Evolutionary conservation across 2,797 vertebrate species (phyloP).

Genomic region (Oreortyx pictus): DNA sequence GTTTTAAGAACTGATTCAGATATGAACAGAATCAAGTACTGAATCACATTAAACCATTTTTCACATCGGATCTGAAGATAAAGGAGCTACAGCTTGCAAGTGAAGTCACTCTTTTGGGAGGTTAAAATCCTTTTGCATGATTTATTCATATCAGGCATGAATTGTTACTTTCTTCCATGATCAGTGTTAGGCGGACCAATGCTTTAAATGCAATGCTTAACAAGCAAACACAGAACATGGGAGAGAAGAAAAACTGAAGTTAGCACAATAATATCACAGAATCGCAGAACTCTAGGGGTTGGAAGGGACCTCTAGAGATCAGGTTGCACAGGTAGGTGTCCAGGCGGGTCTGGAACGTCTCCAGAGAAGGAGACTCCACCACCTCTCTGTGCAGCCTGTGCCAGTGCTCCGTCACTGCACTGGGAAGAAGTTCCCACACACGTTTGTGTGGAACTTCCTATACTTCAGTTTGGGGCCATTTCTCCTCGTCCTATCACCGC

Average conservation of each 20-base stretch:
- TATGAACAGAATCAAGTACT: not conserved
- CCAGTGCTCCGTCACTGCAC: too few relatives aligned
- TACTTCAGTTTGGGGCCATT: too few relatives aligned
- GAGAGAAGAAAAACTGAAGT: not conserved
- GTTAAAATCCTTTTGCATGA: not conserved
- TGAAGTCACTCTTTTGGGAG: not conserved
- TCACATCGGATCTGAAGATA: not conserved
- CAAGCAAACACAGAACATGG: not conserved
- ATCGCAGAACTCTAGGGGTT: too few relatives aligned
- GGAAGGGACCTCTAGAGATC: too few relatives aligned
- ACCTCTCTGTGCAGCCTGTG: too few relatives aligned
- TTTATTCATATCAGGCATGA: not conserved
- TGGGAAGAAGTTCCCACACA: too few relatives aligned
- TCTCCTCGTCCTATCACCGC: too few relatives aligned
- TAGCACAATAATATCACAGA: not conserved
- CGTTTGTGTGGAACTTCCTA: too few relatives aligned
- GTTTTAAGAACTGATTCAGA: not conserved
- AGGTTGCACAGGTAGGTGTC: too few relatives aligned
- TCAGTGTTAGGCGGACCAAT: not conserved
- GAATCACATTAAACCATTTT: not conserved
- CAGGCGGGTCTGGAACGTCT: too few relatives aligned
- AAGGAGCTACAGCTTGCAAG: not conserved
- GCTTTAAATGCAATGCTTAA: not conserved
- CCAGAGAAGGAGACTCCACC: too few relatives aligned
- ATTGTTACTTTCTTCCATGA: not conserved